phyloP scores from a whole-genome alignment of 1,140 invertebrate genomes.

The Carposina sasakii region DNA sequence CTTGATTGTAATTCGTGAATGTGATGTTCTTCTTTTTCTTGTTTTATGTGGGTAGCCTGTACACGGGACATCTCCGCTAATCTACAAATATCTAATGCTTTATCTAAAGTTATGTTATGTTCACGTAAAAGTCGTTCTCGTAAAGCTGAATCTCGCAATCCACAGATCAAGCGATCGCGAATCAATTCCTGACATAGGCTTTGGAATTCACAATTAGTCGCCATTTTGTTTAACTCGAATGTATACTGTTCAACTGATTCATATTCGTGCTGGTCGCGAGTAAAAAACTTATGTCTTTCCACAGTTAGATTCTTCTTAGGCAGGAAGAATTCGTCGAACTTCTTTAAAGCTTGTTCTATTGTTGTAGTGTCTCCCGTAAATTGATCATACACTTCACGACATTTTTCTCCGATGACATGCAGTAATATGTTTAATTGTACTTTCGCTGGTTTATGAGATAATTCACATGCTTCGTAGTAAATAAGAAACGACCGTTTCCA shows the following conservation, averaged over 20 bases:
- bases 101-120: slow-evolving; percentile 4
- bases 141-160: not conserved
- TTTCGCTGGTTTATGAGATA: slow-evolving; percentile 10
- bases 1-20: not conserved
- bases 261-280: slow-evolving; percentile 14
- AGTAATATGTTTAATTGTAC: slow-evolving; percentile 15
- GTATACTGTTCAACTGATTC: slow-evolving; percentile 21
- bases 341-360: slow-evolving; percentile 8
- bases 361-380: slow-evolving; percentile 13
- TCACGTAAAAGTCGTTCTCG: slow-evolving; percentile 8
- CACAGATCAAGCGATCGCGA: slow-evolving; percentile 18
- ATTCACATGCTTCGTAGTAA: slow-evolving; percentile 21
- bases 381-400: slow-evolving; percentile 22
- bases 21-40: not conserved
- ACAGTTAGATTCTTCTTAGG: slow-evolving; percentile 26
- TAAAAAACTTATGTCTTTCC: slow-evolving; percentile 27
- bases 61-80: slow-evolving; percentile 9
- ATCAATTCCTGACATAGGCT: slow-evolving; percentile 17
- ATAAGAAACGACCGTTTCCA: slow-evolving; percentile 7
- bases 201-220: slow-evolving; percentile 22
- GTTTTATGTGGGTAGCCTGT: slow-evolving; percentile 8
- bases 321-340: slow-evolving; percentile 21
- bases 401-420: slow-evolving; percentile 15
- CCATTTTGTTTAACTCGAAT: slow-evolving; percentile 22
- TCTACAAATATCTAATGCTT: slow-evolving; percentile 12